phyloP scores from a whole-genome alignment of 2,113 vertebrate species.

The Chascanopsetta lugubris region DNA sequence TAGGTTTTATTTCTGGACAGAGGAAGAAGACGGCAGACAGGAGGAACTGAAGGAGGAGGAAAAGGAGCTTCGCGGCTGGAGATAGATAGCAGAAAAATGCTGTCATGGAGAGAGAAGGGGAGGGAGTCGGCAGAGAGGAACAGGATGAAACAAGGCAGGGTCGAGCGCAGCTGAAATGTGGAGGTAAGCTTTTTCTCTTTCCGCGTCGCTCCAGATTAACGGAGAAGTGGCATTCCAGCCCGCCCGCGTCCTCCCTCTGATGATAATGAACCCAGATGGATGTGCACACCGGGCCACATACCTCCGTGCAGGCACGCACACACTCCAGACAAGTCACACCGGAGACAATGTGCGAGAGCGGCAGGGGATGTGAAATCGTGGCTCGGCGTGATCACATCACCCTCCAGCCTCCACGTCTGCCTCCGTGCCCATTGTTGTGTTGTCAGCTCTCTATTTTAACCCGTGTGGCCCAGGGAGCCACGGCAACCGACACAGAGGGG shows the following conservation, averaged over 20 bases:
- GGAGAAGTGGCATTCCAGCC: conserved; percentile 44
- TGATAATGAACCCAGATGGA: conserved; percentile 53
- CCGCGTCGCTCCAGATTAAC: conserved; percentile 27
- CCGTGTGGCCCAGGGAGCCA: conserved; percentile 14
- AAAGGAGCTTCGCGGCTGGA: conserved; percentile 62
- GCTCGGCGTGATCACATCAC: conserved; percentile 41
- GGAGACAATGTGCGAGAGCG: conserved; percentile 59
- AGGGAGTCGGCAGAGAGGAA: conserved; percentile 75
- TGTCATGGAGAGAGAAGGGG: conserved; percentile 78
- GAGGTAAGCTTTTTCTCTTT: conserved; percentile 78
- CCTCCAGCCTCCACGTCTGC: conserved; percentile 37
- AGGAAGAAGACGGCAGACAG: conserved; percentile 61
- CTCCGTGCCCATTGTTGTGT: conserved; percentile 40
- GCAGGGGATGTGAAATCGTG: conserved; percentile 59
- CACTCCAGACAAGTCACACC: conserved; percentile 15
- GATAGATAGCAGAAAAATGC: conserved; percentile 79
- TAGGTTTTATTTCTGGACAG: conserved; percentile 63
- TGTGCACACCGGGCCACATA: conserved; percentile 47
- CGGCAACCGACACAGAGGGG: no score
- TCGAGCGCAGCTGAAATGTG: conserved; percentile 74
- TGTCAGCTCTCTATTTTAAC: conserved; percentile 30
- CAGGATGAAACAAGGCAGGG: conserved; percentile 76
- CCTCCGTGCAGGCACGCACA: conserved; percentile 61
- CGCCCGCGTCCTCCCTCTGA: conserved; percentile 44
- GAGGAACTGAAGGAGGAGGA: conserved; percentile 66